Conservation (phyloP, 2,797 vertebrate species). For the Pseudopleuronectes americanus region DNA sequence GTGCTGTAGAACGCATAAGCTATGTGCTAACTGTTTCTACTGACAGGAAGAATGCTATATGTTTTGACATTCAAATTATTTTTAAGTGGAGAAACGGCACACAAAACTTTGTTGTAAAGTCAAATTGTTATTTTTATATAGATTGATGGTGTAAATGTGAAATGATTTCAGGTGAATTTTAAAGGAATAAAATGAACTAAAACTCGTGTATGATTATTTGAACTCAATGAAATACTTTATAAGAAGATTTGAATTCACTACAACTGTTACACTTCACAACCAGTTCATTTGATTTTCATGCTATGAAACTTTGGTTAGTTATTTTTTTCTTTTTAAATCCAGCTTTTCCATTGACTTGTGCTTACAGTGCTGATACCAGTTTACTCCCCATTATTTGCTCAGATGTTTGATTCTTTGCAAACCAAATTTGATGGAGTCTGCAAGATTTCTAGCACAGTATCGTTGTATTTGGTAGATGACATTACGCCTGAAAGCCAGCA, state of each 20-base stretch:
- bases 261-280: too few relatives aligned
- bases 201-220: background rate
- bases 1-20: background rate
- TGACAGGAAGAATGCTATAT: background rate
- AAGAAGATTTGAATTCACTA: background rate
- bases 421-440: background rate
- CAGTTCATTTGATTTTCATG: background rate
- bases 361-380: too few relatives aligned
- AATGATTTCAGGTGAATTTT: slow-evolving; percentile 3
- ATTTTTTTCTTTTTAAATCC: too few relatives aligned
- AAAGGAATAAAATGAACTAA: slow-evolving; percentile 12
- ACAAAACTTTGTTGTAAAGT: slow-evolving; percentile 14
- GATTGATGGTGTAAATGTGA: slow-evolving; percentile 1
- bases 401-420: background rate
- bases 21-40: background rate
- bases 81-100: slow-evolving; percentile 2
- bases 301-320: background rate
- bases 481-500: slow-evolving; percentile 36
- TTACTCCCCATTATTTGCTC: background rate
- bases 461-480: background rate
- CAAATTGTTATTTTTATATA: slow-evolving; percentile 24
- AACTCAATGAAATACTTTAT: background rate
- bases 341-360: too few relatives aligned
- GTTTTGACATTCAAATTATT: background rate
- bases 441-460: background rate